These are phyloP conservation scores for Chrysaora quinquecirrha DNA, from an alignment of 30 jellyfish, hydroid and myxozoan genomes.

Conservation along the genomic window DNA sequence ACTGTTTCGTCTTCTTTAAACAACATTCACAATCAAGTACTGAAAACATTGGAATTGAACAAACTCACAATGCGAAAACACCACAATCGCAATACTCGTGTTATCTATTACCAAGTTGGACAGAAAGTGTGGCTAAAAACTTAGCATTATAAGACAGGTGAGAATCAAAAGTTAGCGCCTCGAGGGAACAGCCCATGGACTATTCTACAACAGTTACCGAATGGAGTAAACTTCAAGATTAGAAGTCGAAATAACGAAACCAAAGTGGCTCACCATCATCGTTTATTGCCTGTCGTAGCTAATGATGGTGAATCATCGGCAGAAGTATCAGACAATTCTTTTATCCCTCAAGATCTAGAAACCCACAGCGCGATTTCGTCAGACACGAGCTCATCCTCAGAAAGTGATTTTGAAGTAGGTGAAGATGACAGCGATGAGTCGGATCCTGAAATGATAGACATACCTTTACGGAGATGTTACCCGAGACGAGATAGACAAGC, in stretches of 20 bases:
- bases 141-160: constrained; percentile 36
- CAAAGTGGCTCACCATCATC: constrained; percentile 25
- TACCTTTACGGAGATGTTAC: neutral
- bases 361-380: neutral
- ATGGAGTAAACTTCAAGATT: neutral
- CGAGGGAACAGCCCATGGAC: constrained; percentile 56
- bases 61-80: neutral
- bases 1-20: neutral
- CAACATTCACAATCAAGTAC: neutral
- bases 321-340: neutral
- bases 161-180: constrained; percentile 42
- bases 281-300: constrained; percentile 11
- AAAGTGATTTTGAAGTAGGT: neutral
- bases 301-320: too few species aligned
- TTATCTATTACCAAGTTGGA: neutral
- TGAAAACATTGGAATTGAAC: neutral
- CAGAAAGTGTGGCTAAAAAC: constrained; percentile 23
- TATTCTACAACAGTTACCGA: neutral
- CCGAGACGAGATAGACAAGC: neutral
- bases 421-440: neutral
- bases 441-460: neutral
- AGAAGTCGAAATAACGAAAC: constrained; percentile 3
- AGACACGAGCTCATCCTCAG: neutral
- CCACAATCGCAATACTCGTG: neutral
- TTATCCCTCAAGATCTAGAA: neutral